These are phyloP conservation scores for Nudaria mundana DNA, from an alignment of 2,888 invertebrate genomes.

Conservation along the genomic window DNA sequence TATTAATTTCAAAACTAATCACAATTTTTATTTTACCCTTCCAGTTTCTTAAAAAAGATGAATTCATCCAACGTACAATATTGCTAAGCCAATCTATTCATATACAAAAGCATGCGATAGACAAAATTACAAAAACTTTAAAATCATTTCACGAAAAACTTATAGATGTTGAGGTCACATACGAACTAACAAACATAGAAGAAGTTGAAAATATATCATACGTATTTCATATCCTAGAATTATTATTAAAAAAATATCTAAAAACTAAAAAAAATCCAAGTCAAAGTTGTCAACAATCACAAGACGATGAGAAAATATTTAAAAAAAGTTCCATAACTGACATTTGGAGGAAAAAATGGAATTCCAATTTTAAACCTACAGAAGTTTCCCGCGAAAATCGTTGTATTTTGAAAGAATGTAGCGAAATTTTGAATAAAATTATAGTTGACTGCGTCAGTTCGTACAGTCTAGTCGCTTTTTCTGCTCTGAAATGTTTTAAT, in stretches of 20 bases:
- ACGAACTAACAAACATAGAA: slow-evolving; percentile 45
- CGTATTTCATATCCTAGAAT: slow-evolving; percentile 56
- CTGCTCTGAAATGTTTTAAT: slow-evolving; percentile 67
- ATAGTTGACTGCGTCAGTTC: slow-evolving; percentile 56
- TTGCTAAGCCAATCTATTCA: slow-evolving; percentile 57
- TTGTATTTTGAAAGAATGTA: slow-evolving; percentile 45
- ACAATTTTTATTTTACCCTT: slow-evolving; percentile 25
- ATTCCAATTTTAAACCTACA: slow-evolving; percentile 37
- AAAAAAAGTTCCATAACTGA: slow-evolving; percentile 56
- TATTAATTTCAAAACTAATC: too few species aligned
- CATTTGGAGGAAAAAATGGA: slow-evolving; percentile 68
- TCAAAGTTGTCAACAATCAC: slow-evolving; percentile 36
- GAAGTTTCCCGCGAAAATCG: slow-evolving; percentile 38
- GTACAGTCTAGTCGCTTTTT: slow-evolving; percentile 59
- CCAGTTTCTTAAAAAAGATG: slow-evolving; percentile 60
- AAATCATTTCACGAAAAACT: slow-evolving; percentile 37
- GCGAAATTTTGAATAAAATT: slow-evolving; percentile 57
- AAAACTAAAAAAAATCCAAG: slow-evolving; percentile 25
- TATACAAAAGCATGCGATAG: slow-evolving; percentile 55
- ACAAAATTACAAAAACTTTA: slow-evolving; percentile 49
- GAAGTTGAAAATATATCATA: slow-evolving; percentile 54
- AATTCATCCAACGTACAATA: slow-evolving; percentile 47
- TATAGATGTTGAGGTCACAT: slow-evolving; percentile 27
- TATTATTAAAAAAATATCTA: slow-evolving; percentile 45
- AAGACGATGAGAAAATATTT: slow-evolving; percentile 37